Conservation (phyloP, 2,888 invertebrate species). For the Synanthedon formicaeformis region DNA sequence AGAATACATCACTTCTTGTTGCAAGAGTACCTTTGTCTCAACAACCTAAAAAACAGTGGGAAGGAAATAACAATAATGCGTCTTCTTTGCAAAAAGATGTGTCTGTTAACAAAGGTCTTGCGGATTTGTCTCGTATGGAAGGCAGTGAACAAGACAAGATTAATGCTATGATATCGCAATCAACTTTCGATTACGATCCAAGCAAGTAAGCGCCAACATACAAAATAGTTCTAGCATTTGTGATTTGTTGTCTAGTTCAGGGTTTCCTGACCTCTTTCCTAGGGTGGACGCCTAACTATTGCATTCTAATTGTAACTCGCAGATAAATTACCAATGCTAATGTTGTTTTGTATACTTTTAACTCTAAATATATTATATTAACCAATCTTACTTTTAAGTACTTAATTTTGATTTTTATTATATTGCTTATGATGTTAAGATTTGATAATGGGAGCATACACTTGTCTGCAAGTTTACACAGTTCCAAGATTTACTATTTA, state of each 20-base stretch:
- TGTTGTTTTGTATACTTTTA: too few relatives aligned
- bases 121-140: slow-evolving; percentile 89
- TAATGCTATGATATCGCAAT: slow-evolving; percentile 96
- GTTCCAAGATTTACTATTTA: neutral
- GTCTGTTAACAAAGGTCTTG: slow-evolving; percentile 74
- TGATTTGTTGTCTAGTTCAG: too few relatives aligned
- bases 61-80: slow-evolving; percentile 63
- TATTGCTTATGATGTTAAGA: too few relatives aligned
- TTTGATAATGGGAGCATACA: neutral
- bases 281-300: too few relatives aligned
- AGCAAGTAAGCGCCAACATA: slow-evolving; percentile 80
- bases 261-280: too few relatives aligned
- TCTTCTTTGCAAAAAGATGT: slow-evolving; percentile 57
- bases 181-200: slow-evolving; percentile 96
- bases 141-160: slow-evolving; percentile 98
- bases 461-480: neutral
- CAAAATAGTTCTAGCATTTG: too few relatives aligned
- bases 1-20: slow-evolving; percentile 96
- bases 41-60: slow-evolving; percentile 84
- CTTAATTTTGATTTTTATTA: too few relatives aligned
- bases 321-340: too few relatives aligned
- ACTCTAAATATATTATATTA: too few relatives aligned
- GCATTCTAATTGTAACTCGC: too few relatives aligned
- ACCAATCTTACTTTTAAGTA: too few relatives aligned
- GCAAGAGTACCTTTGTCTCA: slow-evolving; percentile 89